Evolutionary conservation across 1,140 invertebrate species (phyloP).

Genomic region (Dendrolimus punctatus): DNA sequence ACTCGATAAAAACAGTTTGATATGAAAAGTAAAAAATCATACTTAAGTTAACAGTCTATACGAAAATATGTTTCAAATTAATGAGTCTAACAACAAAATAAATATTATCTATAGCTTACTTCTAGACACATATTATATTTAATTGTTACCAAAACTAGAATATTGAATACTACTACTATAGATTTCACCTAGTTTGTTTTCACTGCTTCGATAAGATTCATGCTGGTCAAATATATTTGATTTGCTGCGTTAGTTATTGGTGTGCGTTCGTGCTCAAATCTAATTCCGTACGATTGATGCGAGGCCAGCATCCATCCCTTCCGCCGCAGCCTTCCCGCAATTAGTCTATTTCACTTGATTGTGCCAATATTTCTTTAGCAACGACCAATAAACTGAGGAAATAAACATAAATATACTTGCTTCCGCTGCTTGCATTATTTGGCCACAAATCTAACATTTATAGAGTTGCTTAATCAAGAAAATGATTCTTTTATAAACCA

Average conservation of each 20-base stretch:
- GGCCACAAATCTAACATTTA: background rate
- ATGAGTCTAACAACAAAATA: too few relatives aligned
- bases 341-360: conserved; percentile 18
- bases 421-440: conserved; percentile 1
- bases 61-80: too few relatives aligned
- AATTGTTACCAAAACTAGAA: too few relatives aligned
- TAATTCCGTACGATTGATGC: conserved; percentile 19
- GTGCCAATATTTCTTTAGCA: conserved; percentile 17
- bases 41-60: too few relatives aligned
- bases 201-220: background rate
- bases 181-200: too few relatives aligned
- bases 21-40: too few relatives aligned
- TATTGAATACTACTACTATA: too few relatives aligned
- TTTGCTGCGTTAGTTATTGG: conserved; percentile 10
- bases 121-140: too few relatives aligned
- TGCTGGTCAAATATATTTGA: conserved; percentile 7
- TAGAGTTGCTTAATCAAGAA: too few relatives aligned
- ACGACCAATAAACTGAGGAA: conserved; percentile 14
- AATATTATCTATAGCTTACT: too few relatives aligned
- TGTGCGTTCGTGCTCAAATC: conserved; percentile 11
- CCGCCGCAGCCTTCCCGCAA: conserved; percentile 6
- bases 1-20: too few relatives aligned
- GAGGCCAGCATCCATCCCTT: background rate
- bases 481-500: too few relatives aligned
- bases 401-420: background rate